Conservation (phyloP, 2,113 vertebrate species). For the Panurus biarmicus region DNA sequence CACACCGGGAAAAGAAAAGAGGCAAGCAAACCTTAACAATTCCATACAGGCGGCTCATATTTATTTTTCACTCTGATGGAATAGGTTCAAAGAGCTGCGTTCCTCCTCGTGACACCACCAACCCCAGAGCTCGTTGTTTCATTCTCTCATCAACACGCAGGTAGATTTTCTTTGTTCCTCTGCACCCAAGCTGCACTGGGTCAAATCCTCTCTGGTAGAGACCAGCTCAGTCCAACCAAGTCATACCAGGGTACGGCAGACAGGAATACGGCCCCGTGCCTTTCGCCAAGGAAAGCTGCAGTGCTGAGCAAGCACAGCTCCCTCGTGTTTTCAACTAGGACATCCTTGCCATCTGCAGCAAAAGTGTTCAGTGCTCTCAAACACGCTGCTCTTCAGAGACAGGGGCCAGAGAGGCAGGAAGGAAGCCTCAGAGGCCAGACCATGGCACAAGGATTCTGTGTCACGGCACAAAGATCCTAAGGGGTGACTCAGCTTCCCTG, state of each 20-base stretch:
- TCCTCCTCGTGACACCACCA: neutral
- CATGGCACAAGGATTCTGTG: neutral
- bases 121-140: neutral
- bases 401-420: neutral
- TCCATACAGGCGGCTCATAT: too few species aligned
- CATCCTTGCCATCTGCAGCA: neutral
- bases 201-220: neutral
- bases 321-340: neutral
- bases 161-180: neutral
- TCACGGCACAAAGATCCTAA: neutral
- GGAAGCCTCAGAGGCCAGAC: neutral
- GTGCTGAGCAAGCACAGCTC: neutral
- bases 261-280: neutral
- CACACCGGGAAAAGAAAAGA: neutral
- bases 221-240: neutral
- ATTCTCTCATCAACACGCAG: neutral
- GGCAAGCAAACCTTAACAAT: neutral
- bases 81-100: neutral
- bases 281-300: neutral
- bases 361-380: neutral
- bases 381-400: neutral
- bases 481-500: neutral
- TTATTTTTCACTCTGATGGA: neutral
- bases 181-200: neutral
- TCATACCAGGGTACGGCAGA: neutral